These are phyloP conservation scores for Eucera pruinosa DNA, from an alignment of 2,888 invertebrate genomes.

Conservation along the genomic window DNA sequence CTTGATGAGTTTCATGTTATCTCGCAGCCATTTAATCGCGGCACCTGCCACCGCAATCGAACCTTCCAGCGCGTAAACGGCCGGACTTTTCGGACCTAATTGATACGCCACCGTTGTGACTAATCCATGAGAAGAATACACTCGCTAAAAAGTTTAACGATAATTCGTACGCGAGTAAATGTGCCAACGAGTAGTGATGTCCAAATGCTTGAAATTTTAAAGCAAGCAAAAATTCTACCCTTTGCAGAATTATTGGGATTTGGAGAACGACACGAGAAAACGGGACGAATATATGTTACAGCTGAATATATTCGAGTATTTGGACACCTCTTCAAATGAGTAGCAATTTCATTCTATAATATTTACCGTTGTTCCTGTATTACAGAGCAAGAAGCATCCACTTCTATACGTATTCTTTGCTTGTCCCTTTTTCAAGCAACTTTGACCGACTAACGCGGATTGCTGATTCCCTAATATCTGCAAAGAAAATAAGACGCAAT, in stretches of 20 bases:
- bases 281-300: too few species aligned
- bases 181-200: not conserved
- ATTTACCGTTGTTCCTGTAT: slow-evolving; percentile 92
- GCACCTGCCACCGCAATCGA: slow-evolving; percentile 97
- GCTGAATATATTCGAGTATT: too few species aligned
- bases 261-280: too few species aligned
- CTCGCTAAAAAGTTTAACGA: slow-evolving; percentile 85
- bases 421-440: slow-evolving; percentile 93
- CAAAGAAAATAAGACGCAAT: slow-evolving; percentile 8
- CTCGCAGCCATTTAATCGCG: slow-evolving; percentile 96
- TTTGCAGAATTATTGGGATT: too few species aligned
- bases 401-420: slow-evolving; percentile 98
- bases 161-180: not conserved
- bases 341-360: not conserved
- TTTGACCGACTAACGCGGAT: slow-evolving; percentile 95
- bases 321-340: too few species aligned
- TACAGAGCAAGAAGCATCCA: slow-evolving; percentile 97
- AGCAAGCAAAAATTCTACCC: too few species aligned
- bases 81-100: slow-evolving; percentile 91
- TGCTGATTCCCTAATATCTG: slow-evolving; percentile 98
- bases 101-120: slow-evolving; percentile 96
- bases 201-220: too few species aligned
- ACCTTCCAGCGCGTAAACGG: slow-evolving; percentile 98
- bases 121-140: slow-evolving; percentile 94
- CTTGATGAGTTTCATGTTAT: slow-evolving; percentile 94